A percentile compares a stretch with the other conserved stretches of the same genome.
Conservation (phyloP, 2,113 vertebrate genomes). For the Gambusia affinis region DNA sequence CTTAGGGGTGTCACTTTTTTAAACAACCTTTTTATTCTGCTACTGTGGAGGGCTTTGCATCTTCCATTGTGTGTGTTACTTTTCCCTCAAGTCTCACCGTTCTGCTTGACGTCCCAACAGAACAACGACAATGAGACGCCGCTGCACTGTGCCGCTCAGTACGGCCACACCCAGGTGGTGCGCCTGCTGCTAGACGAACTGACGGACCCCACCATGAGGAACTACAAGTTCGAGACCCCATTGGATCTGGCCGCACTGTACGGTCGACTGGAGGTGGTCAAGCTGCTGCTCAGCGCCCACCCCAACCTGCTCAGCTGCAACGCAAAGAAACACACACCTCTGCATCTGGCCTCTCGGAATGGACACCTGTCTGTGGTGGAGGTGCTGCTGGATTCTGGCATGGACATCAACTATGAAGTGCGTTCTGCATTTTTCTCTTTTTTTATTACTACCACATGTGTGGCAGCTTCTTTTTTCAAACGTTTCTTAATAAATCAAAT, state of each 20-base stretch:
- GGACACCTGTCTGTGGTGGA: constrained; percentile 93
- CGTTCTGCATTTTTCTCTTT: not conserved
- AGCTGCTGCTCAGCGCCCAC: constrained; percentile 93
- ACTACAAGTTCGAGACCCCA: constrained; percentile 96
- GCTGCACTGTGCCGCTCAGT: constrained; percentile 96
- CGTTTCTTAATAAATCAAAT: constrained; percentile 28
- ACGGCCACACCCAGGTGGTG: constrained; percentile 94
- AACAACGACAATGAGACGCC: constrained; percentile 99
- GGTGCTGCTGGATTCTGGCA: constrained; percentile 91
- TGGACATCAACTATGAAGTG: constrained; percentile 99
- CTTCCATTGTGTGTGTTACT: not conserved
- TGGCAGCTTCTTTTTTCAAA: constrained; percentile 21
- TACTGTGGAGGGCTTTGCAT: not conserved
- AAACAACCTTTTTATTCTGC: not conserved
- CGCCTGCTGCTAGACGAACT: constrained; percentile 95
- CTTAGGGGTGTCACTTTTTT: constrained; percentile 22
- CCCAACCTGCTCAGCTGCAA: constrained; percentile 95
- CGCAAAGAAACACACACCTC: constrained; percentile 94
- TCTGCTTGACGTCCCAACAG: constrained; percentile 68
- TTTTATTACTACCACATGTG: not conserved
- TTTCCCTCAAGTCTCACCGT: constrained; percentile 15
- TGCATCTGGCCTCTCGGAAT: constrained; percentile 94
- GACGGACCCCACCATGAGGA: constrained; percentile 98
- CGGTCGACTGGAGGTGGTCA: constrained; percentile 96
- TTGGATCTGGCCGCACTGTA: constrained; percentile 95